Evolutionary conservation across 2,888 invertebrate species (phyloP).

Genomic region (Punctoribates punctum): DNA sequence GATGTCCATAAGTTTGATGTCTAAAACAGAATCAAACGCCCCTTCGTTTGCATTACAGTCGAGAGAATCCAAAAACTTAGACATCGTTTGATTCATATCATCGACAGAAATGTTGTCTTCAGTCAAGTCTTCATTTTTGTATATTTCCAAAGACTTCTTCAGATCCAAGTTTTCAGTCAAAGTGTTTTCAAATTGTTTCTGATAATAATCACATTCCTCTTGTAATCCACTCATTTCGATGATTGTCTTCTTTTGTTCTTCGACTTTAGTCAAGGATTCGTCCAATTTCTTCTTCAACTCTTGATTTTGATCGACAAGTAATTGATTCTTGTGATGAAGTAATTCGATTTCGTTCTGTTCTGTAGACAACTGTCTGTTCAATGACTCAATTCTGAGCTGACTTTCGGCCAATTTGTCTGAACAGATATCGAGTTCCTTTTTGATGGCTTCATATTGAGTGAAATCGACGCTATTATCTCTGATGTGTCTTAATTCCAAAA

Average conservation of each 20-base stretch:
- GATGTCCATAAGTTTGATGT: constrained; percentile 1
- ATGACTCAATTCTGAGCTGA: neutral
- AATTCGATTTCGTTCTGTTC: constrained; percentile 28
- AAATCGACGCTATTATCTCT: constrained; percentile 9
- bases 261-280: neutral
- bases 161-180: constrained; percentile 8
- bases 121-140: neutral
- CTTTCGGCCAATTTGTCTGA: neutral
- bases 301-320: neutral
- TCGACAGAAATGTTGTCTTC: constrained; percentile 4
- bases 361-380: neutral
- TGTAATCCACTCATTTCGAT: neutral
- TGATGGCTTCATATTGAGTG: constrained; percentile 1
- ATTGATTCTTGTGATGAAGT: constrained; percentile 6
- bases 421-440: neutral
- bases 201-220: neutral
- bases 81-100: constrained; percentile 11
- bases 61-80: constrained; percentile 6
- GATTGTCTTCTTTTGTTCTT: neutral
- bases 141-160: neutral
- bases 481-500: neutral
- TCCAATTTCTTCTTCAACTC: neutral
- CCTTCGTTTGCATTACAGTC: constrained; percentile 5
- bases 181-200: neutral
- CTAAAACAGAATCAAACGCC: neutral